Evolutionary conservation across 2,888 invertebrate genomes (phyloP), one percentile per base, ranked within the genome.

Genomic region (Allacma fusca): DNA sequence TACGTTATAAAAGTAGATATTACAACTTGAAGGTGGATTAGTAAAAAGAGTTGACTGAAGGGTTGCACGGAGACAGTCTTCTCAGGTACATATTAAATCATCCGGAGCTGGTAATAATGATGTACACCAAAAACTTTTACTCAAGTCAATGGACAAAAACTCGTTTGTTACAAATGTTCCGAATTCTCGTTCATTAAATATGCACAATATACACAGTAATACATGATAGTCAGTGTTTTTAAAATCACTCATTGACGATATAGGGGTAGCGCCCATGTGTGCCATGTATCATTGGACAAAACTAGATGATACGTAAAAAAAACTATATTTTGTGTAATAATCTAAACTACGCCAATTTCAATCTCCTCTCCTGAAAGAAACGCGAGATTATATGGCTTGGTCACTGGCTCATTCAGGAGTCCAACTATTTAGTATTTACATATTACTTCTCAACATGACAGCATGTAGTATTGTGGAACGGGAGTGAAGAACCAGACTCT

Each of bases 161-260:
- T 70, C 13, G 70, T 70, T 70, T 70, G 70, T 40, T 70, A 70
- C 70, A 23, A 26, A 70, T 70, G 24, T 16, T 67, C 23, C 13
- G 29, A 19, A n/a, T 23, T 69, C 24, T 70, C 70, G 70, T 50
- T 70, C 70, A 70, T 62, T 9, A 29, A 29, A 40, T 34, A 34
- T 67, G 67, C 34, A 67, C 67, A 29, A 19, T n/a, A n/a, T 64
- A 64, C 16, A 64, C 16, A 64, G 34, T 26, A 67, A 34, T 34
- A 67, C 29, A n/a, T 65, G 19, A 26, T 28, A 65, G 23, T 26
- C 28, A 28, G 28, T 4, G 65, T 65, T 65, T 28, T 28, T 65
- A 28, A 28, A 65, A 28, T 23, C 65, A 4, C n/a, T 24, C 26
- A 26, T 16, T 13, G 65, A 26, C 26, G 23, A 62, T 13, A 26